Base-by-base conservation (phyloP, 2,797 vertebrate species). In the Champsocephalus gunnari region DNA sequence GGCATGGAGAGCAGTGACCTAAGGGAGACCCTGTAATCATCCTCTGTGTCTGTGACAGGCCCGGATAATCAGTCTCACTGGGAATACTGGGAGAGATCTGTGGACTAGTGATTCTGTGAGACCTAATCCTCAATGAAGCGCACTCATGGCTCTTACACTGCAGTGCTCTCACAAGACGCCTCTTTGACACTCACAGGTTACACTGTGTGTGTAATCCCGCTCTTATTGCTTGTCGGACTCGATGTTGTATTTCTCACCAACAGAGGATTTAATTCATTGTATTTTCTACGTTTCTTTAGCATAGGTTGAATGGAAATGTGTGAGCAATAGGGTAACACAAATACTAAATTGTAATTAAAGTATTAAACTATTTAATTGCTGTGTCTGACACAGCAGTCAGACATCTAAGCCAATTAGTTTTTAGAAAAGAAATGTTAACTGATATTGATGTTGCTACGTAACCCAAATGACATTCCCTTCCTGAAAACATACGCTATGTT, bases 51-150 rank as follows among this genome's bases (percentile, higher is more conserved):
- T 96, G 96, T 97, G 97, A 99, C 97, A 98, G 97, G 95, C 91
- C 80, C 90, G 90, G 93, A 97, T 99, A 99, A 99, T 99, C 98
- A 99, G 98, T 99, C 97, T 99, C 98, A 95, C 92, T 97, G 97
- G 97, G 98, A 99, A 96, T 98, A 91, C 93, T 87, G 89, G 88
- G 69, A 83, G 85, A 90, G 91, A 90, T 92, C 92, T 90, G 89
- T 91, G 91, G 89, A 87, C 83, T 24, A 87, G 82, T 88, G 86
- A 88, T 75, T 91, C 81, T 89, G 83, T 90, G 87, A 89, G 89
- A 66, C 88, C 88, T 92, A 92, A 92, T 93, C 91, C 91, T 92
- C 90, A 85, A 78, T 90, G 89, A 93, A 85, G 88, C 81, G 21
- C 87, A 68, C 89, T 86, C 87, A 76, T 56, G 78, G 84, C 80